These are phyloP conservation scores for Daphoenositta chrysoptera DNA, from an alignment of 2,113 vertebrate genomes.

Conservation along the genomic window DNA sequence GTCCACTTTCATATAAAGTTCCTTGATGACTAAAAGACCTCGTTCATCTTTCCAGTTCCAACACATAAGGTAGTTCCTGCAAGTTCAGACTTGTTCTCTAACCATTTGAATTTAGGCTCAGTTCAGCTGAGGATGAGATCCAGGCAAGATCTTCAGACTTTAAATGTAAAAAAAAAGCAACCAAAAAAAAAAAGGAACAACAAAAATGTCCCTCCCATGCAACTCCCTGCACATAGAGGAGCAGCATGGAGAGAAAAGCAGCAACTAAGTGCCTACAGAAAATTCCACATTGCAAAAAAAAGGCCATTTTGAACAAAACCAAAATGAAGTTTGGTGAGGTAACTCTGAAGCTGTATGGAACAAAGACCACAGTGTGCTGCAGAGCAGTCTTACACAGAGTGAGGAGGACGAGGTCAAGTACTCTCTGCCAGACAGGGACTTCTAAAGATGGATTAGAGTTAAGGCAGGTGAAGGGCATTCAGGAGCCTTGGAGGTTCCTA, in stretches of 20 bases:
- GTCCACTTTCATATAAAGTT: background rate
- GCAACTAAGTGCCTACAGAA: background rate
- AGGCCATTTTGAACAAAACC: too few species aligned
- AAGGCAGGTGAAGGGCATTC: background rate
- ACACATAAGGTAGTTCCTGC: background rate
- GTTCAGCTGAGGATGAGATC: background rate
- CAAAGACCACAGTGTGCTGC: background rate
- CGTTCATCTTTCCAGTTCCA: background rate
- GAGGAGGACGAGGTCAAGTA: background rate
- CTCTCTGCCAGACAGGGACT: background rate
- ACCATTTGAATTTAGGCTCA: background rate
- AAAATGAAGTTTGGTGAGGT: background rate
- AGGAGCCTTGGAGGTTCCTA: background rate
- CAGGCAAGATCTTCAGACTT: background rate
- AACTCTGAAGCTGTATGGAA: background rate
- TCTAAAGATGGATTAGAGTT: background rate
- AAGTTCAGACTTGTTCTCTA: background rate
- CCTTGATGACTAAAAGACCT: background rate
- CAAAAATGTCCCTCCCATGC: background rate
- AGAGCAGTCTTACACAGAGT: background rate
- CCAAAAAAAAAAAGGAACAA: too few species aligned
- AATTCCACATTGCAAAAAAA: background rate
- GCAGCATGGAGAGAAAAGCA: background rate
- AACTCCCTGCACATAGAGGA: background rate
- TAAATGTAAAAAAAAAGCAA: background rate